These are phyloP conservation scores for cattle (Bos taurus) DNA, from an alignment of 2,113 vertebrate species.

Conservation along the genomic window DNA sequence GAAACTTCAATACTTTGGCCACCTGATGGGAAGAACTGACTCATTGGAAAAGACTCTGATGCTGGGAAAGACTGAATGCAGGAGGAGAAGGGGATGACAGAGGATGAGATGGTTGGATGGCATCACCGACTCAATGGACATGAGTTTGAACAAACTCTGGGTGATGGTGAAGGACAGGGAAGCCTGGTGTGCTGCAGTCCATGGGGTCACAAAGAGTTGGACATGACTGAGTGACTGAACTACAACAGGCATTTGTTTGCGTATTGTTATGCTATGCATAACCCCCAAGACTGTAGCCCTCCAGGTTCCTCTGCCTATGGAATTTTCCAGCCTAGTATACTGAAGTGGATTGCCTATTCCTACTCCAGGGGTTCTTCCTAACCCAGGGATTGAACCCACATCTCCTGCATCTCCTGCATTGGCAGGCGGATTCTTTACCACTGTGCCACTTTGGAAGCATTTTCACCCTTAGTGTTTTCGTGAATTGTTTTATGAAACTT, in stretches of 20 bases:
- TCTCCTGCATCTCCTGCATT: fast-evolving
- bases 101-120: background rate
- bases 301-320: background rate
- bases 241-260: background rate
- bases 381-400: background rate
- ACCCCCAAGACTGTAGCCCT: background rate
- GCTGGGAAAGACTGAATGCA: background rate
- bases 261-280: background rate
- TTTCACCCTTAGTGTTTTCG: background rate
- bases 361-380: background rate
- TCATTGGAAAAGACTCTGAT: background rate
- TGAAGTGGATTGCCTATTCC: background rate
- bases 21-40: background rate
- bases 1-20: background rate
- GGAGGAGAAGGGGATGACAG: background rate
- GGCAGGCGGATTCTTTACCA: background rate
- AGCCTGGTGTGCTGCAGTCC: background rate
- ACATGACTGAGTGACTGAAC: background rate
- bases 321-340: background rate
- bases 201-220: background rate
- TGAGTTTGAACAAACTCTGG: background rate
- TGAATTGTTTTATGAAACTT: background rate
- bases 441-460: background rate
- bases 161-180: background rate
- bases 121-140: background rate